phyloP scores from a whole-genome alignment of 2,888 invertebrate genomes.

The Apodemia hepburni region DNA sequence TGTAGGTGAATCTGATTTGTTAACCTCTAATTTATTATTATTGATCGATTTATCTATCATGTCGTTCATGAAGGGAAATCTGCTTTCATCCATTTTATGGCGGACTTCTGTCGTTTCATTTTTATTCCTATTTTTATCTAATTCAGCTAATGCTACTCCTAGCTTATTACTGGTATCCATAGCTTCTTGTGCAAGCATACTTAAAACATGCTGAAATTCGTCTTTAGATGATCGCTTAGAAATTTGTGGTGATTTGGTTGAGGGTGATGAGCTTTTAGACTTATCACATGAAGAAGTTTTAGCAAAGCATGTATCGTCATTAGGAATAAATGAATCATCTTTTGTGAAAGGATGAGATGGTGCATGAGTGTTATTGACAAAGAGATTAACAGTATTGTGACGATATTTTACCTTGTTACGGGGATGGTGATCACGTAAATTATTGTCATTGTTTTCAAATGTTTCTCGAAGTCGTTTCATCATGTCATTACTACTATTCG shows the following conservation, averaged over 20 bases:
- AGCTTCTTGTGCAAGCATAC: constrained; percentile 87
- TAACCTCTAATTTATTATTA: constrained; percentile 43
- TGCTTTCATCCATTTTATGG: constrained; percentile 71
- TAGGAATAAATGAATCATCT: constrained; percentile 76
- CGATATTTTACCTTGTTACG: constrained; percentile 77
- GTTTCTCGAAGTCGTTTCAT: constrained; percentile 69
- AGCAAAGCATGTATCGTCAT: constrained; percentile 69
- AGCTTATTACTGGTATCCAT: constrained; percentile 86
- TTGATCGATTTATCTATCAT: constrained; percentile 55
- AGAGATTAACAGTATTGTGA: constrained; percentile 72
- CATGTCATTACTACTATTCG: constrained; percentile 82
- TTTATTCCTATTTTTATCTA: constrained; percentile 71
- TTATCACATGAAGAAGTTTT: constrained; percentile 75
- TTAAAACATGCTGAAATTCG: constrained; percentile 85
- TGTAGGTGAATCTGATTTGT: constrained; percentile 33
- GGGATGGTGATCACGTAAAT: constrained; percentile 58
- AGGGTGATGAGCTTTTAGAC: constrained; percentile 78
- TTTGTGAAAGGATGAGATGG: constrained; percentile 71
- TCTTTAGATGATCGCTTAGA: constrained; percentile 69
- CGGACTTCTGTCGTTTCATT: constrained; percentile 65
- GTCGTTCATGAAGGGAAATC: constrained; percentile 70
- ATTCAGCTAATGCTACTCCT: constrained; percentile 83
- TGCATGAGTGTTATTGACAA: constrained; percentile 70
- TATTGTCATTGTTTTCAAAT: constrained; percentile 67
- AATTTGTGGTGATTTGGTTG: constrained; percentile 77